Conservation (phyloP, 2,888 invertebrate genomes). For the Stenoptilia bipunctidactyla region DNA sequence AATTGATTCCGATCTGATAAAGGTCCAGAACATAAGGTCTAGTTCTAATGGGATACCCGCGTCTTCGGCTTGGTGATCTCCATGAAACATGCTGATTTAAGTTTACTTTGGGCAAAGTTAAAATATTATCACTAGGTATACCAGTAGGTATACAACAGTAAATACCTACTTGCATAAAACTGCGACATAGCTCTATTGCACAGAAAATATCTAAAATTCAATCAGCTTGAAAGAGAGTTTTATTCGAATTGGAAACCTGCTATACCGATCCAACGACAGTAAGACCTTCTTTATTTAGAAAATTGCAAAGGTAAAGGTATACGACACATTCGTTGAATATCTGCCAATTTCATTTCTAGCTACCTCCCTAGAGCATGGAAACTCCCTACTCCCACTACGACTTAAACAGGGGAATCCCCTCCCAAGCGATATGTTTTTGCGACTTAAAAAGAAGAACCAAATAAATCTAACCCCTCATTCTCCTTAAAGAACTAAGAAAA, state of each 20-base stretch:
- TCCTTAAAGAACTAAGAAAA: constrained; percentile 15
- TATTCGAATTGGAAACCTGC: not conserved
- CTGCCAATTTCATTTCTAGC: constrained; percentile 65
- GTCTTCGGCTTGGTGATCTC: no score
- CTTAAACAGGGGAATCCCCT: not conserved
- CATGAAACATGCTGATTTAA: no score
- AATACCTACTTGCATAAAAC: no score
- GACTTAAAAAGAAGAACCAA: constrained; percentile 47
- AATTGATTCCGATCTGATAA: no score
- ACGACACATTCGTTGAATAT: constrained; percentile 62
- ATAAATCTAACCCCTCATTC: constrained; percentile 26
- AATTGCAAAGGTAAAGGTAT: constrained; percentile 57
- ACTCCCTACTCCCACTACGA: constrained; percentile 41
- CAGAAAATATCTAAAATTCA: not conserved
- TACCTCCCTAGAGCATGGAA: constrained; percentile 61
- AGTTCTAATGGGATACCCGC: no score
- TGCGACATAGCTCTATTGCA: no score
- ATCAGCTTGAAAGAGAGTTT: not conserved
- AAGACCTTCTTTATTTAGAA: constrained; percentile 53
- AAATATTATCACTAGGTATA: no score
- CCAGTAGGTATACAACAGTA: no score
- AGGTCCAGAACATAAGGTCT: no score
- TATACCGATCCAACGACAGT: constrained; percentile 17
- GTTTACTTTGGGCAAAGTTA: no score
- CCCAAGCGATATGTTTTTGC: constrained; percentile 17